Conservation (phyloP, 1,140 invertebrate genomes). For the Eupristina koningsbergeri region DNA sequence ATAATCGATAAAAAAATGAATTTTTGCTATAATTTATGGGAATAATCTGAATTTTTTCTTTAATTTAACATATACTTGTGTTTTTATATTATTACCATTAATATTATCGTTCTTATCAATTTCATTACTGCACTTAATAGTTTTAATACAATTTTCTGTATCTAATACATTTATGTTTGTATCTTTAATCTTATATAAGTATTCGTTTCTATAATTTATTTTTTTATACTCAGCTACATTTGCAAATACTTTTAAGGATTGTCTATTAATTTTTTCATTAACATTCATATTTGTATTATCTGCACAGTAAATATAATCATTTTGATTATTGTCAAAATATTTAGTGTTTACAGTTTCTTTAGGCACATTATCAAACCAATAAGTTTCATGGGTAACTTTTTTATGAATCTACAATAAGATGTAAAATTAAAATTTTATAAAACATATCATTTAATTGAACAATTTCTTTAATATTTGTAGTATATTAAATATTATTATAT, state of each 20-base stretch:
- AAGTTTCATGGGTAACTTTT: slow-evolving; percentile 13
- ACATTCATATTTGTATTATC: neutral
- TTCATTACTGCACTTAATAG: neutral
- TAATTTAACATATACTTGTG: neutral
- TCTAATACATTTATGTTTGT: neutral
- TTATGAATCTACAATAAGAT: slow-evolving; percentile 18
- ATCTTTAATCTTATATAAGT: neutral
- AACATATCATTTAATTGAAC: neutral
- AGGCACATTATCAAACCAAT: slow-evolving; percentile 31
- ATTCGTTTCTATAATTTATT: neutral
- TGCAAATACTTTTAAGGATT: neutral
- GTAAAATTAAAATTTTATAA: neutral
- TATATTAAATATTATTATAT: no score
- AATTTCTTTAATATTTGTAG: no score
- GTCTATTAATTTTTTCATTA: neutral
- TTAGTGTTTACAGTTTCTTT: slow-evolving; percentile 5
- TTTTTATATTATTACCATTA: neutral
- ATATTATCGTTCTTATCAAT: neutral
- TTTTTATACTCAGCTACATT: neutral
- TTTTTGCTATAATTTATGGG: no score
- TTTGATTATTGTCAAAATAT: slow-evolving; percentile 4
- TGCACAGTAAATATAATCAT: neutral
- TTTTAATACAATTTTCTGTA: slow-evolving; percentile 21
- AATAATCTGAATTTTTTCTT: no score
- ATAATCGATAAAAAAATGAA: neutral